Base-by-base conservation (phyloP, 2,888 invertebrate species). In the Chrysolina oricalcia region DNA sequence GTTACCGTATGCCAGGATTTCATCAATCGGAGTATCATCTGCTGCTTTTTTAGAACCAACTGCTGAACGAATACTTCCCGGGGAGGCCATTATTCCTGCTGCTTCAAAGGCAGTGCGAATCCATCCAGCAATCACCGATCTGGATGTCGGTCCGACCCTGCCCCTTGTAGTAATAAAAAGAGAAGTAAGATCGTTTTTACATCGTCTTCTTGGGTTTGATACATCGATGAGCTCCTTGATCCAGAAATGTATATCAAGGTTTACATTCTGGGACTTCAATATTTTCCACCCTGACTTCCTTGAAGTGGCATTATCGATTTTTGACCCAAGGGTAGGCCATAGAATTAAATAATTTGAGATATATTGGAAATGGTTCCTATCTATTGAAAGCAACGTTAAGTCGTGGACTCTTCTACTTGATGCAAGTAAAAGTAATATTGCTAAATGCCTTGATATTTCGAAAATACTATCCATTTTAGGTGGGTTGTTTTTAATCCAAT, bases 91-190 rank as follows among this genome's bases (percentile, higher is more conserved):
- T 66, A 48, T 66, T 21, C 19, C 66, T n/a, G 41, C 41, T 5
- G 48, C 11, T 40, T 62, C n/a, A 13, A 62, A 62, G 1, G 62
- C 62, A 27, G 62, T 23, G 27, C 27, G 23, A 15, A 62, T 27
- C 27, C 62, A 62, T 23, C 62, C 62, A 23, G 62, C 69, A 53
- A 69, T 69, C 15, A 69, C 53, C 4, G 53, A 9, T n/a, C 69
- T 48, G 2, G 69, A 69, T 13, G 69, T 35, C 5, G 69, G 15
- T 27, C 35, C 53, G n/a, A 56, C 53, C 8, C 35, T n/a, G 6
- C 69, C 56, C 53, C 53, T 48, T 23, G 56, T 53, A 13, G 69
- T 69, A 21, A 69, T 69, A 11, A 69, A 69, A 13, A 69, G 19
- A 59, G 40, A 23, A 63, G 43, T 43, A 17, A 53, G 19, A 17